Conservation (phyloP, 2,888 invertebrate genomes). For the Lypha dubia region DNA sequence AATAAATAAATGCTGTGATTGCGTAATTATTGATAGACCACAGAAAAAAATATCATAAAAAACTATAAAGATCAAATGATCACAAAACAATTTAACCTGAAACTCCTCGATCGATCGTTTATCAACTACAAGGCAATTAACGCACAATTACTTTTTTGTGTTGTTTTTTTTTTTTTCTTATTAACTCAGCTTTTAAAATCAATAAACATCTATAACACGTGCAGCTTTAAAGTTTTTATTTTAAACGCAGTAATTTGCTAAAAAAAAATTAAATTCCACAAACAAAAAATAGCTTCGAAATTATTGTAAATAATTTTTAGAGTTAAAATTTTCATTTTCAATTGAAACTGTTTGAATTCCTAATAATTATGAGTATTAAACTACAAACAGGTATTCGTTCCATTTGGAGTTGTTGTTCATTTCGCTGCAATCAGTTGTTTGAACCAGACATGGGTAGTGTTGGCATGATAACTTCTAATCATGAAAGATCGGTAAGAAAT, state of each 20-base stretch:
- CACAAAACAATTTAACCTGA: constrained; percentile 20
- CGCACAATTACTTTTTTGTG: constrained; percentile 52
- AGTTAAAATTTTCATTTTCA: constrained; percentile 7
- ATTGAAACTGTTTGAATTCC: constrained; percentile 24
- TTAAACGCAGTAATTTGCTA: constrained; percentile 8
- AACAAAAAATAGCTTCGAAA: background rate
- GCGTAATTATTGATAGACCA: constrained; percentile 37
- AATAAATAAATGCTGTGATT: constrained; percentile 33
- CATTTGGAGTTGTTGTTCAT: constrained; percentile 3
- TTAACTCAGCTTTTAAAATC: background rate
- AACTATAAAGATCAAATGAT: constrained; percentile 10
- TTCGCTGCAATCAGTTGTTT: background rate
- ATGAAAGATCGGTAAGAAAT: too few species aligned
- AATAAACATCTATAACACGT: constrained; percentile 60
- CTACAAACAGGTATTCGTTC: constrained; percentile 55
- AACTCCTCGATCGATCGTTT: constrained; percentile 54
- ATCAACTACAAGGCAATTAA: constrained; percentile 65
- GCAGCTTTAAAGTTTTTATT: constrained; percentile 1
- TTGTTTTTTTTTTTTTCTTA: constrained; percentile 8
- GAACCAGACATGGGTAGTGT: background rate
- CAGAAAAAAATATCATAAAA: constrained; percentile 23
- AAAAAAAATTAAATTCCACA: constrained; percentile 11
- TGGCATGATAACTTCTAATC: background rate
- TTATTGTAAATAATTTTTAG: constrained; percentile 11
- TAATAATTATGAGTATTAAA: background rate